Evolutionary conservation across 1,140 invertebrate species (phyloP).

Genomic region (Euglossa dilemma): DNA sequence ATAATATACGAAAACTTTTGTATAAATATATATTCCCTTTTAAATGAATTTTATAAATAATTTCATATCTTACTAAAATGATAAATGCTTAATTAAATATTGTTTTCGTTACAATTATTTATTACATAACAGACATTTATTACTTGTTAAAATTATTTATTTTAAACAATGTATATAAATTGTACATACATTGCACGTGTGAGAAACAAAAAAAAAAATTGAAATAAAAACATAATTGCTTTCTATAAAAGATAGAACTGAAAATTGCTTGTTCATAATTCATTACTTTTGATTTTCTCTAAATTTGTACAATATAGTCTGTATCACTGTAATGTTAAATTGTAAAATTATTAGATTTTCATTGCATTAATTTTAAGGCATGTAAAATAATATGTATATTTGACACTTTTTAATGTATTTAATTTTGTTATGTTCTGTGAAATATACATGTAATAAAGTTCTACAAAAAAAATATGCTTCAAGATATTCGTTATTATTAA

Average conservation of each 20-base stretch:
- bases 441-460: slow-evolving; percentile 41
- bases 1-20: background rate
- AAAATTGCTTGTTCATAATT: slow-evolving; percentile 1
- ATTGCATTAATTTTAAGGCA: slow-evolving; percentile 38
- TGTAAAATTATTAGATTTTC: slow-evolving; percentile 6
- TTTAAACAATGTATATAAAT: slow-evolving; percentile 40
- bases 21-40: slow-evolving; percentile 16
- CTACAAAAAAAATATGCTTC: slow-evolving; percentile 23
- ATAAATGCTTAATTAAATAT: background rate
- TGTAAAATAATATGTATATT: slow-evolving; percentile 19
- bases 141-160: slow-evolving; percentile 2
- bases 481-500: slow-evolving; percentile 41
- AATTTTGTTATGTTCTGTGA: slow-evolving; percentile 29
- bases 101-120: slow-evolving; percentile 13
- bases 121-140: slow-evolving; percentile 6
- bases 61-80: slow-evolving; percentile 12
- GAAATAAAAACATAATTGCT: slow-evolving; percentile 14
- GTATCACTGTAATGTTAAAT: background rate
- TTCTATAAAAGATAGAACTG: background rate
- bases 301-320: background rate
- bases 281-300: slow-evolving; percentile 7
- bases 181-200: slow-evolving; percentile 37
- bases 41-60: slow-evolving; percentile 17
- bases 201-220: slow-evolving; percentile 17
- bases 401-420: slow-evolving; percentile 33